phyloP scores from a whole-genome alignment of 2,113 vertebrate genomes.

The Varanus salvator region DNA sequence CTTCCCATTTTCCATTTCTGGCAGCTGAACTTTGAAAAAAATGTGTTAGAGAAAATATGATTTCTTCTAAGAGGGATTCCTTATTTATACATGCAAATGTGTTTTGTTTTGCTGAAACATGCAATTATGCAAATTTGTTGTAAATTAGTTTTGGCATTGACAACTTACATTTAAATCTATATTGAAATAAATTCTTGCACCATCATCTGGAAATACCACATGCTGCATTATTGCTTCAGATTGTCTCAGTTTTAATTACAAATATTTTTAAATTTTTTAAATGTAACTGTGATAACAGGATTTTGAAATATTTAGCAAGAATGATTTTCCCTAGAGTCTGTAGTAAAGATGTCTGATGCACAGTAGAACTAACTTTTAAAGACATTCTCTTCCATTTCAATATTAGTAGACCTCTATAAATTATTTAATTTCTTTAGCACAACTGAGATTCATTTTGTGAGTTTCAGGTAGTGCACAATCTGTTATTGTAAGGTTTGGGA shows the following conservation, averaged over 20 bases:
- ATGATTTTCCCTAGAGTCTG: background rate
- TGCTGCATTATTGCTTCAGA: background rate
- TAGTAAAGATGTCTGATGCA: background rate
- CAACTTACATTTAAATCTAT: background rate
- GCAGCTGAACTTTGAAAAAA: background rate
- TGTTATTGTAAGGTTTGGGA: background rate
- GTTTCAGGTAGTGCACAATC: background rate
- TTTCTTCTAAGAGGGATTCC: background rate
- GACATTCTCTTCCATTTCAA: background rate
- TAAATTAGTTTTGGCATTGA: background rate
- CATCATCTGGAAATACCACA: background rate
- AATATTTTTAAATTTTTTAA: background rate
- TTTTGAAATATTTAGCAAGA: background rate
- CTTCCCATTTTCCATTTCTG: background rate
- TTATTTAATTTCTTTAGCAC: background rate
- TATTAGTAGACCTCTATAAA: background rate
- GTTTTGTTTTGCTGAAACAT: background rate
- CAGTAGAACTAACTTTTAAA: background rate
- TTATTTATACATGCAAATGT: background rate
- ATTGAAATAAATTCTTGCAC: background rate
- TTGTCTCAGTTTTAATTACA: background rate
- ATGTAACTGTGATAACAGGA: background rate
- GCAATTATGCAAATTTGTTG: background rate
- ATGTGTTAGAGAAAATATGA: background rate
- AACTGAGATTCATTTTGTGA: background rate